Percentiles rank a stretch among this genome's conserved stretches.
phyloP scores from a whole-genome alignment of 2,797 vertebrate genomes.

The Trematomus bernacchii region DNA sequence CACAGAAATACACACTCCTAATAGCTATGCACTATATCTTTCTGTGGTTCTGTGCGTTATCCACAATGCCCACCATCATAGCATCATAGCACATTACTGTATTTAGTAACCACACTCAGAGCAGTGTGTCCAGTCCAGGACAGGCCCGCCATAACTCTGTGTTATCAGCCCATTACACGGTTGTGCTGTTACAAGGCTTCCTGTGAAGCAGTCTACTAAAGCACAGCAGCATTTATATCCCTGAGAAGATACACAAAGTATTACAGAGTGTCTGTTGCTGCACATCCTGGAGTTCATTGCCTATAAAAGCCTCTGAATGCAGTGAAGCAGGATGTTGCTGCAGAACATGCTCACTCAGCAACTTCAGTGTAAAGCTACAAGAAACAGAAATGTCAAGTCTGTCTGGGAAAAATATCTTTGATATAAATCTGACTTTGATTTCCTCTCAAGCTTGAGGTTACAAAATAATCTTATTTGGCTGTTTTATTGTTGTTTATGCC shows the following conservation, averaged over 20 bases:
- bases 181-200: constrained; percentile 47
- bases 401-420: constrained; percentile 22
- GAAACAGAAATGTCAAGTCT: constrained; percentile 11
- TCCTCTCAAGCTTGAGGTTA: constrained; percentile 5
- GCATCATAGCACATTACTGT: constrained; percentile 34
- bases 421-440: constrained; percentile 2
- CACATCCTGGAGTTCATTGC: constrained; percentile 25
- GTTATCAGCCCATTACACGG: constrained; percentile 57
- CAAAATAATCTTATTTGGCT: constrained; percentile 5
- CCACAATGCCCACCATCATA: constrained; percentile 26
- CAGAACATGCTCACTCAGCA: constrained; percentile 53
- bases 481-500: constrained; percentile 3
- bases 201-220: constrained; percentile 50
- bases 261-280: constrained; percentile 29
- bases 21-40: constrained; percentile 17
- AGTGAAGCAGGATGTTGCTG: constrained; percentile 42
- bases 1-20: constrained; percentile 20
- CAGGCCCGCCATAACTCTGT: constrained; percentile 18
- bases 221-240: constrained; percentile 30
- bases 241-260: constrained; percentile 15
- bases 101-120: constrained; percentile 27
- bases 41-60: constrained; percentile 7
- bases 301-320: constrained; percentile 37
- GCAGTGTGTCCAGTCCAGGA: constrained; percentile 11
- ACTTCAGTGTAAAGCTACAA: constrained; percentile 25